Base-by-base conservation (phyloP, 2,113 vertebrate genomes). In the Tragelaphus scriptus region DNA sequence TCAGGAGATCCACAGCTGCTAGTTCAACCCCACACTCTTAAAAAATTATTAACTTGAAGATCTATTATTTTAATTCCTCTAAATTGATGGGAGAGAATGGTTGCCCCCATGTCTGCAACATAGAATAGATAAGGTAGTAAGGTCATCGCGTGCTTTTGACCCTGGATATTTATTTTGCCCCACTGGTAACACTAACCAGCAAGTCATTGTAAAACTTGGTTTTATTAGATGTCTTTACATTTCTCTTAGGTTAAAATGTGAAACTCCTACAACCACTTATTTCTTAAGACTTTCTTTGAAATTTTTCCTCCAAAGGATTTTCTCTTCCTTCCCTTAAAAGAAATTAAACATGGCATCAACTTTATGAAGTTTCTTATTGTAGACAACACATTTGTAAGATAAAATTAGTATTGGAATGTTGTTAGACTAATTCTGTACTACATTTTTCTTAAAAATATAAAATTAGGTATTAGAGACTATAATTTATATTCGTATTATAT, bases 311-410 rank as follows among this genome's bases (percentile, higher is more conserved):
- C 0, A 9, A 61, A 36, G 13, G 19, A 49, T 86, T 89, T 92
- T 88, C 85, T 71, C 44, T 82, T 88, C 80, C 30, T 95, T 63
- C n/a, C n/a, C 36, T 58, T 88, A 44, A 97, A 94, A 93, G 88
- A 19, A 84, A 81, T 80, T 79, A 90, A 91, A 26, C 49, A 81
- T 75, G 63, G 51, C 84, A 17, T 81, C 49, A 91, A 21, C 59
- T 90, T 80, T 36, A 44, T 53, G 25, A 96, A 59, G 13, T 90
- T 94, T 92, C 81, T 88, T 85, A 58, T 3, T 90, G 36, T 32
- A 81, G 88, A 63, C 75, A 87, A 47, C 7, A 36, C 49, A 81
- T 88, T 79, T 59, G 17, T 68, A 79, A 68, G 59, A 85, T 58
- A 55, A 19, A 71, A 36, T 93, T 86, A 88, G 12, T 79, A 71